Evolutionary conservation across 1,140 invertebrate species (phyloP).

Genomic region (Drosophila simulans): DNA sequence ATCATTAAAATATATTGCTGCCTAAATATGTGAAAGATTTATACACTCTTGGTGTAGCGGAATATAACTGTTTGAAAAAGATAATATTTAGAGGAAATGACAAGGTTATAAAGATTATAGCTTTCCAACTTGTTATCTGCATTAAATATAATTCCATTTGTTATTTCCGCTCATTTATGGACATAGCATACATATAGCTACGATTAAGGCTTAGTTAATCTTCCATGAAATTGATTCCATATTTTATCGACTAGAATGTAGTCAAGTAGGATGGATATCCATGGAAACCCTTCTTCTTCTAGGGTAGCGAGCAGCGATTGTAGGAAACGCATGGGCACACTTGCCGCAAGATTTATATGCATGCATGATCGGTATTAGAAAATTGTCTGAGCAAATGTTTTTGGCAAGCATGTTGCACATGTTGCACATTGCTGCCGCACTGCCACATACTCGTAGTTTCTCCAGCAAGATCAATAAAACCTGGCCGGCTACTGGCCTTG

Average conservation of each 20-base stretch:
- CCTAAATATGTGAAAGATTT: not conserved
- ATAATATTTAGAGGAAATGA: no score
- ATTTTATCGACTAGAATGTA: not conserved
- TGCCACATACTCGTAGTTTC: slow-evolving; percentile 19
- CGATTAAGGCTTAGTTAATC: not conserved
- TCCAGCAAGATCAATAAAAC: slow-evolving; percentile 41
- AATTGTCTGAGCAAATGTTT: slow-evolving; percentile 45
- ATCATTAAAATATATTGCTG: slow-evolving; percentile 4
- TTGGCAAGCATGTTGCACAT: slow-evolving; percentile 43
- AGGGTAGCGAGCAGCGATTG: slow-evolving; percentile 4
- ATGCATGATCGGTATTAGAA: slow-evolving; percentile 31
- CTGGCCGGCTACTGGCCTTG: slow-evolving; percentile 51
- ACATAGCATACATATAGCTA: no score
- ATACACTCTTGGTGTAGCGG: not conserved
- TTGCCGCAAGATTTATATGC: slow-evolving; percentile 37
- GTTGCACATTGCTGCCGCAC: slow-evolving; percentile 9
- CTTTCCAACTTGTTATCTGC: no score
- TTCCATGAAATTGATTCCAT: not conserved
- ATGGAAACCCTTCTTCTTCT: not conserved
- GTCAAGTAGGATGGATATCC: not conserved
- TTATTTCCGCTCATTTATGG: no score
- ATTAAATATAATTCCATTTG: no score
- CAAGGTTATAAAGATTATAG: no score
- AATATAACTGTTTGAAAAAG: not conserved
- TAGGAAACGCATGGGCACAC: slow-evolving; percentile 9